A percentile compares a stretch with the other conserved stretches of the same genome.
Evolutionary conservation across 2,797 vertebrate genomes (phyloP).

Genomic region (Petrocephalus sullivani): DNA sequence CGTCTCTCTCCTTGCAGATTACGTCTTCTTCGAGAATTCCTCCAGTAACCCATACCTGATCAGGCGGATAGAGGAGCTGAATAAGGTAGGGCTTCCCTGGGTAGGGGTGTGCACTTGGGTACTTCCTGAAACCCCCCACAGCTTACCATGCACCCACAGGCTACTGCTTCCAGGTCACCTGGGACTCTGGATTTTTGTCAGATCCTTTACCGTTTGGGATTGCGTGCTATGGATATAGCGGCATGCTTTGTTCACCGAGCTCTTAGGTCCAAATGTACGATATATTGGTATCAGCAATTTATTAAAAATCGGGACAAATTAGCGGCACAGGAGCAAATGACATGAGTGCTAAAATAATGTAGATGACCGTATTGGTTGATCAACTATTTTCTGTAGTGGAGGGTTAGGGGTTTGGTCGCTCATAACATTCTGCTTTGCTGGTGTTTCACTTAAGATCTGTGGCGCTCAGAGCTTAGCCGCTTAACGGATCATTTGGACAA

Average conservation of each 20-base stretch:
- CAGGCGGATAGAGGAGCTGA: conserved; percentile 94
- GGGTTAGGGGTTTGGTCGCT: not conserved
- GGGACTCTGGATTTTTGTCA: not conserved
- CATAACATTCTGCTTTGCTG: not conserved
- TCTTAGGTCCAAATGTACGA: too few relatives aligned
- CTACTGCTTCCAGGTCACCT: not conserved
- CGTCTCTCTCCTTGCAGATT: conserved; percentile 72
- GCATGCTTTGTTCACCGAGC: not conserved
- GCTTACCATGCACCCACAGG: not conserved
- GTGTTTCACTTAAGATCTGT: not conserved
- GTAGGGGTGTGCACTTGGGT: not conserved
- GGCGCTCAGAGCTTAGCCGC: not conserved
- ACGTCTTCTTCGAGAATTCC: conserved; percentile 97
- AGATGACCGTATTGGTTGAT: not conserved
- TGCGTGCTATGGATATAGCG: not conserved
- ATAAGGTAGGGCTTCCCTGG: conserved; percentile 72
- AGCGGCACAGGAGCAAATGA: too few relatives aligned
- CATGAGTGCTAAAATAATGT: too few relatives aligned
- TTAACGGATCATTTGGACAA: not conserved
- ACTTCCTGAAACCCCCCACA: not conserved
- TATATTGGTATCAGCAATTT: too few relatives aligned
- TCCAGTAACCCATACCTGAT: conserved; percentile 97
- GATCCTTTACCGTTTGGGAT: not conserved
- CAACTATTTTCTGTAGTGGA: not conserved
- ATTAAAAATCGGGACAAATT: too few relatives aligned